Base-by-base conservation (phyloP, 2,888 invertebrate genomes). In the Mycalesis mineus region DNA sequence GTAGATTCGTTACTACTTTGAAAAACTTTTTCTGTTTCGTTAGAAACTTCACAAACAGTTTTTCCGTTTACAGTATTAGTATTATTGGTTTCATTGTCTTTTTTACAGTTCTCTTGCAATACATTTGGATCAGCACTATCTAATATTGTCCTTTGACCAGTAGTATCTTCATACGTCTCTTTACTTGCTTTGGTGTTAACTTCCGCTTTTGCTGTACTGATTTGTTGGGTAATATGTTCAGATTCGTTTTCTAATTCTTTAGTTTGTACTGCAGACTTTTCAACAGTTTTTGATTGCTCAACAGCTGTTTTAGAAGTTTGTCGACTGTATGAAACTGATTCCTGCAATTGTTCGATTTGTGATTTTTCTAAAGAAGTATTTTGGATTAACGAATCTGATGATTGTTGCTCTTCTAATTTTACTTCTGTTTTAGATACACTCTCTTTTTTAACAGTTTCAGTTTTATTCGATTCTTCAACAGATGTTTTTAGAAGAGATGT, bases 271-370 rank as follows among this genome's bases (percentile, higher is more conserved):
- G n/a, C 37, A 39, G 57, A 47, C 50, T 55, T 40, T n/a, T 51
- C 42, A 39, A 54, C 45, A 48, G n/a, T 57, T 41, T 58, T 39
- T 13, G 45, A 28, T 61, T 56, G 37, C 48, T 58, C 55, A 7
- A 50, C 45, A 7, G 62, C 61, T 51, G 59, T 42, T 54, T 65
- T 61, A 33, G 64, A 61, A 50, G 54, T 50, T 56, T 67, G 67
- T 44, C 58, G 57, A 40, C 48, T 62, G 36, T 63, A 62, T 36
- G 65, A 64, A 39, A 62, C 45, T 52, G 62, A 57, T 40, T 55
- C 44, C 40, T 60, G 44, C n/a, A 11, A 11, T 22, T 61, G 48
- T 15, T 47, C 36, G 22, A 37, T 15, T 36, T 40, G 36, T 15
- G 37, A 39, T 13, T 28, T 51, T 2, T 51, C 17, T 33, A 42